phyloP scores from a whole-genome alignment of 1,140 invertebrate genomes.

The Drusus annulatus region DNA sequence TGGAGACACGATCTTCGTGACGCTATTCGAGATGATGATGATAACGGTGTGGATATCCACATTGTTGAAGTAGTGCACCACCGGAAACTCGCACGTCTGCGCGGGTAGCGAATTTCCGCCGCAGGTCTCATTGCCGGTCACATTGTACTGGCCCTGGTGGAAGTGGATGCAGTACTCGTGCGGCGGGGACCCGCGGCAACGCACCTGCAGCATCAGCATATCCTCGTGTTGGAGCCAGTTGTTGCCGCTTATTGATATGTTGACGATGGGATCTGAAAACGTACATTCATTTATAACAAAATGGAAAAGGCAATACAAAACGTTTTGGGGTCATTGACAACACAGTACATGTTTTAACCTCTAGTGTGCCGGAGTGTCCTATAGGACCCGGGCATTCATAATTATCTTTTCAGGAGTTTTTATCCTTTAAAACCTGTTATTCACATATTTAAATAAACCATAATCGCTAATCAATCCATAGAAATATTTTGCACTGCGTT shows the following conservation, averaged over 20 bases:
- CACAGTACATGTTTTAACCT: too few relatives aligned
- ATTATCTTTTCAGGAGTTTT: too few relatives aligned
- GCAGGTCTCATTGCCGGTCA: conserved; percentile 86
- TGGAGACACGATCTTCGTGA: conserved; percentile 78
- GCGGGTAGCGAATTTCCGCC: conserved; percentile 60
- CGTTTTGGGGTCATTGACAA: too few relatives aligned
- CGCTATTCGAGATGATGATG: conserved; percentile 82
- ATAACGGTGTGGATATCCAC: conserved; percentile 79
- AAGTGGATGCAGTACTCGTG: conserved; percentile 79
- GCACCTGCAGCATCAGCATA: conserved; percentile 78
- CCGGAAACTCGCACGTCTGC: conserved; percentile 74
- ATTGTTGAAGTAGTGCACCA: conserved; percentile 78
- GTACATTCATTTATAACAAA: too few relatives aligned
- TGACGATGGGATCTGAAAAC: conserved; percentile 76
- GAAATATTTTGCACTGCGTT: too few relatives aligned
- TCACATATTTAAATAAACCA: too few relatives aligned
- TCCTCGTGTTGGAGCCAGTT: conserved; percentile 88
- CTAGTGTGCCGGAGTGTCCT: too few relatives aligned
- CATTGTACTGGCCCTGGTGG: conserved; percentile 79
- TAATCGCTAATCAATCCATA: too few relatives aligned
- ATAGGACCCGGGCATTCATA: too few relatives aligned
- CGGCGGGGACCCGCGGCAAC: conserved; percentile 80
- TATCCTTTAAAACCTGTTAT: too few relatives aligned
- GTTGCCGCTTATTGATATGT: conserved; percentile 78
- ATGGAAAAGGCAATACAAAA: too few relatives aligned